These are phyloP conservation scores for human (Homo sapiens) DNA, from an alignment of 2,113 vertebrate genomes.

Conservation along the genomic window DNA sequence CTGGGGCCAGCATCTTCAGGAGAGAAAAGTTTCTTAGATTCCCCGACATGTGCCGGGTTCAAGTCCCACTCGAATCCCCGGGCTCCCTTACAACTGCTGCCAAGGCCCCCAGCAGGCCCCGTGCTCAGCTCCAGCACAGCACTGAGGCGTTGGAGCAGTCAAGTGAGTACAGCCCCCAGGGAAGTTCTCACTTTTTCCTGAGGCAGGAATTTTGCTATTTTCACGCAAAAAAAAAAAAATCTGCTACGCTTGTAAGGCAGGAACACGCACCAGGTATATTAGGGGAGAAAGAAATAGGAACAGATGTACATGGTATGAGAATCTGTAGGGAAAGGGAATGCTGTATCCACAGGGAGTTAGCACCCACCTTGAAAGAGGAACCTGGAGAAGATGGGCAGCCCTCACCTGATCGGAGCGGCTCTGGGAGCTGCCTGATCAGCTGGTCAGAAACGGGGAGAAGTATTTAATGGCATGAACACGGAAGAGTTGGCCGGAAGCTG, in stretches of 20 bases:
- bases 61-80: neutral
- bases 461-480: neutral
- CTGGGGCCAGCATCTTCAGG: neutral
- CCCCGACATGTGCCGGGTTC: neutral
- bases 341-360: neutral
- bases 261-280: slow-evolving; percentile 39
- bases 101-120: neutral
- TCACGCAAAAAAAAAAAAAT: neutral
- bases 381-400: neutral
- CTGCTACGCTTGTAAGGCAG: slow-evolving; percentile 48
- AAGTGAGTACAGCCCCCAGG: slow-evolving; percentile 42
- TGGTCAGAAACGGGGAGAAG: neutral
- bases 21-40: neutral
- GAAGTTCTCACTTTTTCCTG: slow-evolving; percentile 64
- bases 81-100: neutral
- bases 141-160: neutral
- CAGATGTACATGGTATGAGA: neutral
- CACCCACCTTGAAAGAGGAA: neutral
- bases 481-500: slow-evolving; percentile 10
- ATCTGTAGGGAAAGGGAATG: neutral
- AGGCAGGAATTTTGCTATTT: slow-evolving; percentile 73
- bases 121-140: neutral
- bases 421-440: neutral
- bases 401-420: neutral
- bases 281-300: neutral